Evolutionary conservation across 2,888 invertebrate genomes (phyloP), one percentile per base, ranked within the genome.

Genomic region (Agrilus biguttatus): DNA sequence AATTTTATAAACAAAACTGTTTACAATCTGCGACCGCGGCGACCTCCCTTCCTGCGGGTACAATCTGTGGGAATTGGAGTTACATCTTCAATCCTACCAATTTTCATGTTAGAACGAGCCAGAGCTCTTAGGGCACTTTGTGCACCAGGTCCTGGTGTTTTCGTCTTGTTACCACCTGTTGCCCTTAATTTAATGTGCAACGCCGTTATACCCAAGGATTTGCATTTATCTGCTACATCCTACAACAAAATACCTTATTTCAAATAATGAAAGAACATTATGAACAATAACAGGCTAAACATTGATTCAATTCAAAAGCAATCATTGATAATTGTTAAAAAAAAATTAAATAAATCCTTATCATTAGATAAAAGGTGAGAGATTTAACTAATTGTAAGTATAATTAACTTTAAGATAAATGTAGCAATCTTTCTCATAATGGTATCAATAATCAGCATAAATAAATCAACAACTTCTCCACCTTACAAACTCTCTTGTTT

Each of bases 141-240:
- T 35, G 97, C 98, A 51, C 98, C 98, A 14, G 98, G 98, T 63
- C 98, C 96, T 40, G 96, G 96, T 6, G 95, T 96, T 70, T 96
- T 96, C 13, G 95, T 95, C 66, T 92, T 91, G 71, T 95, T 97
- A 48, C 98, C 98, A 57, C 98, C 98, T 45, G 97, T 98, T 33
- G 97, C 98, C 62, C 98, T 80, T 53, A 98, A 75, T 69, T 97
- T 97, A 58, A 98, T 95, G 73, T 99, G 97, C 39, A 98, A 76
- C 10, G 98, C 97, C 47, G 91, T 97, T 64, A 98, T 97, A 42
- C 97, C 97, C 42, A 98, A 77, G 34, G 81, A 75, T 71, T 96
- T 97, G 74, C 97, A 98, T 62, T 92, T 93, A 64, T 98, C 98
- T 56, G 98, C 95, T 46, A 98, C 98, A 75, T 99, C 98, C 88